phyloP scores from a whole-genome alignment of 2,113 vertebrate species.

The Cyphomyrus plagiostoma region DNA sequence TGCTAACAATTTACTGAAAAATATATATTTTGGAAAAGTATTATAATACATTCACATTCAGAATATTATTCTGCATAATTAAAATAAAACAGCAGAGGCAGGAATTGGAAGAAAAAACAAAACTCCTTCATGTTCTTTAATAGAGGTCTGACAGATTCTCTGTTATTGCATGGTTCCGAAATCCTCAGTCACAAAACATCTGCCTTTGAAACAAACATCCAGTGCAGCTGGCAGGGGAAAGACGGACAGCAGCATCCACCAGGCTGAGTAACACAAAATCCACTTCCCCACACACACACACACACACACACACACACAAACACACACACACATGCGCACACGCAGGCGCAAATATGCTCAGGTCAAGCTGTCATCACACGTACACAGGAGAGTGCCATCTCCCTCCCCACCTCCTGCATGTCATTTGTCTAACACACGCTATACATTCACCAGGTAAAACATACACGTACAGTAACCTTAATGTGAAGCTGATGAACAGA shows the following conservation, averaged over 20 bases:
- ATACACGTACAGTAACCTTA: slow-evolving; percentile 1
- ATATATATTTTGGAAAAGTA: background rate
- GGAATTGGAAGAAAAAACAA: slow-evolving; percentile 21
- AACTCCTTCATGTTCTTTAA: slow-evolving; percentile 24
- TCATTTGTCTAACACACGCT: background rate
- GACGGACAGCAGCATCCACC: slow-evolving; percentile 13
- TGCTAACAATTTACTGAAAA: slow-evolving; percentile 5
- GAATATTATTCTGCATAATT: slow-evolving; percentile 14
- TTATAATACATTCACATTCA: slow-evolving; percentile 18
- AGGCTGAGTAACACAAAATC: slow-evolving; percentile 13
- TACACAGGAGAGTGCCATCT: background rate
- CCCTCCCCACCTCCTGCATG: background rate
- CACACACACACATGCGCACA: background rate
- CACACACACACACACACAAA: background rate
- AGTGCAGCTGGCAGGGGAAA: background rate
- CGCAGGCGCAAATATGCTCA: background rate
- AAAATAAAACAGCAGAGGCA: slow-evolving; percentile 20
- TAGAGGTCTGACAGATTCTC: background rate
- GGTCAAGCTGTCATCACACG: background rate
- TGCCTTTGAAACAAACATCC: background rate
- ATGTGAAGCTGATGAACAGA: background rate
- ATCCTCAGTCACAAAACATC: background rate
- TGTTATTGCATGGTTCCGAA: slow-evolving; percentile 9
- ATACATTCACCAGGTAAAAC: background rate
- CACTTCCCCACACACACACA: background rate